Evolutionary conservation across 2,888 invertebrate species (phyloP).

Genomic region (Saturnia pavonia): DNA sequence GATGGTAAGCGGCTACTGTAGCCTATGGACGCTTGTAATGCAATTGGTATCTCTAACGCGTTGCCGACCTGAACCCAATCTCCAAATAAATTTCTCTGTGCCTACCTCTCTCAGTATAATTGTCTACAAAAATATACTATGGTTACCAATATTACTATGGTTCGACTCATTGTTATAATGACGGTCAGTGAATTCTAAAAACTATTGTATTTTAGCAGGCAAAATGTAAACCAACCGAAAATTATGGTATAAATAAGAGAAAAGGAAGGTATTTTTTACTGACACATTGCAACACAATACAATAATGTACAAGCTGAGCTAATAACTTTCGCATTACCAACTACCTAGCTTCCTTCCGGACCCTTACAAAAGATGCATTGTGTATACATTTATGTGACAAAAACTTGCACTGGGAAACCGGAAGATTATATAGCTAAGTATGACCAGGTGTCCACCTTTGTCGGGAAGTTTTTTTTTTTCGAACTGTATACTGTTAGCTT

Average conservation of each 20-base stretch:
- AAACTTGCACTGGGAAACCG: conserved; percentile 24
- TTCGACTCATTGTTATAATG: neutral
- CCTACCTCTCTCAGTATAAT: too few relatives aligned
- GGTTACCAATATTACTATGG: too few relatives aligned
- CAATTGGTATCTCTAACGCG: too few relatives aligned
- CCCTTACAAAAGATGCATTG: conserved; percentile 37
- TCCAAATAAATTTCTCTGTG: too few relatives aligned
- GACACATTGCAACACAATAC: conserved; percentile 31
- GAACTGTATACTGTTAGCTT: too few relatives aligned
- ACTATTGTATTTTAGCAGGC: conserved; percentile 40
- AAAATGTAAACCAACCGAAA: conserved; percentile 29
- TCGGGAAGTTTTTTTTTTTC: too few relatives aligned
- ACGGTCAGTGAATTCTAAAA: conserved; percentile 18
- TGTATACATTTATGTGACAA: conserved; percentile 24
- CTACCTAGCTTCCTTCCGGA: conserved; percentile 55
- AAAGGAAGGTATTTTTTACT: conserved; percentile 42
- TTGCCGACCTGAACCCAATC: too few relatives aligned
- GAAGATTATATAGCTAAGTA: conserved; percentile 10
- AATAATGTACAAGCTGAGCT: conserved; percentile 37
- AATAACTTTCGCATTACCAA: conserved; percentile 39
- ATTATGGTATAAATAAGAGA: conserved; percentile 38
- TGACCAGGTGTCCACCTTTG: conserved; percentile 3
- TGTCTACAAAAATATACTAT: too few relatives aligned
- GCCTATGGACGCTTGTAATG: too few relatives aligned
- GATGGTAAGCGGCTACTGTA: too few relatives aligned